Evolutionary conservation across 2,888 invertebrate species (phyloP), one percentile per base, ranked within the genome.

Genomic region (Dexiosoma caninum): DNA sequence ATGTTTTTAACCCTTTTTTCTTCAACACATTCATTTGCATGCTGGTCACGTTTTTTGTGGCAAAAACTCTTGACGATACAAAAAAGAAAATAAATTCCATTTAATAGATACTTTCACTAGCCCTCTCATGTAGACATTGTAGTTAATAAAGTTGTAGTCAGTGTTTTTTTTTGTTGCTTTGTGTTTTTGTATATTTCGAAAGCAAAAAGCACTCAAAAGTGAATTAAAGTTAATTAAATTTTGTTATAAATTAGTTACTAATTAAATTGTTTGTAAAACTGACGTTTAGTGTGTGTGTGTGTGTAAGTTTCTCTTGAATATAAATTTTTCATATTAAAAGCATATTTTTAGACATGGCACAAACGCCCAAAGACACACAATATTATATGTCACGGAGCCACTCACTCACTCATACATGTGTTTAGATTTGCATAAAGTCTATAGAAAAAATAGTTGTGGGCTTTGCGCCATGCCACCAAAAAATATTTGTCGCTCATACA

Each of bases 261-360:
- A 84, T 83, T 82, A 83, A 84, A 84, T 84, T 83, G 83, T 84
- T 84, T 83, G 82, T 46, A 64, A 82, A 80, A 80, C 74, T 64
- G 69, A 76, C 62, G 75, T 78, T 74, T 75, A 77, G 30, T 64
- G 2, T 44, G 27, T 14, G 16, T 44, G 2, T 19, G 1, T 40
- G 5, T 30, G 53, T 14, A 51, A 72, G 60, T 72, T 53, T 62
- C 40, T 55, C 46, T 53, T 21, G 19, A 44, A 72, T 19, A 74
- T 32, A 57, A 42, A 55, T 67, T 75, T 67, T 60, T 44, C 9
- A 67, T 71, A 80, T 80, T 67, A 69, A 77, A 72, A 64, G 30
- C 62, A 72, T 77, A 69, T 64, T 70, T 62, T 51, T 49, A 62
- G 35, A 12, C 16, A 6, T 12, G 21, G n/a, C 3, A 19, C 30